A percentile compares a stretch with the other conserved stretches of the same genome.
phyloP scores from a whole-genome alignment of 2,113 vertebrate species.

The Bubo bubo region DNA sequence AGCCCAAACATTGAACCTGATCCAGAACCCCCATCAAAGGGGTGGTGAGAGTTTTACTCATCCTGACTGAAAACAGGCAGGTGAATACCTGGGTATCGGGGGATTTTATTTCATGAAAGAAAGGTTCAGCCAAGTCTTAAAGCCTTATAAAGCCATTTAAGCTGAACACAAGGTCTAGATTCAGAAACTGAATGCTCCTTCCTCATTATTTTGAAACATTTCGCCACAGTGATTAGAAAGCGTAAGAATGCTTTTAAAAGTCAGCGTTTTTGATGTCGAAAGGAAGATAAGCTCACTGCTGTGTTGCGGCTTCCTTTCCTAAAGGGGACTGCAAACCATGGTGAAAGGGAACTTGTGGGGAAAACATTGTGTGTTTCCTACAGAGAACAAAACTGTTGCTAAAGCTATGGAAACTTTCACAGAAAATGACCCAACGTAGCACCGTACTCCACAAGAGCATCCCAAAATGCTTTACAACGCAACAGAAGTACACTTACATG shows the following conservation, averaged over 20 bases:
- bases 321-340: background rate
- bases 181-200: background rate
- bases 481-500: conserved; percentile 32
- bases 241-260: background rate
- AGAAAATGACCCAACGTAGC: background rate
- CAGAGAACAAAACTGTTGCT: conserved; percentile 3
- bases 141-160: background rate
- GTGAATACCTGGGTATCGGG: background rate
- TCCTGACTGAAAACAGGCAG: background rate
- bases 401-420: conserved; percentile 49
- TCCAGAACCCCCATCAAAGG: background rate
- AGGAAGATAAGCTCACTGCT: background rate
- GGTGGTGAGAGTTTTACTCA: background rate
- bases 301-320: background rate
- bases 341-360: background rate
- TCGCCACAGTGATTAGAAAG: background rate
- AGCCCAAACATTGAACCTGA: background rate
- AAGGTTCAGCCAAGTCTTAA: background rate
- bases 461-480: background rate
- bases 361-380: background rate
- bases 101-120: background rate
- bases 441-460: conserved; percentile 45
- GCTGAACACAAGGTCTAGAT: background rate
- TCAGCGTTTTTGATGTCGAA: background rate
- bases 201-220: background rate